phyloP scores from a whole-genome alignment of 2,113 vertebrate species.

The Oncorhynchus masou region DNA sequence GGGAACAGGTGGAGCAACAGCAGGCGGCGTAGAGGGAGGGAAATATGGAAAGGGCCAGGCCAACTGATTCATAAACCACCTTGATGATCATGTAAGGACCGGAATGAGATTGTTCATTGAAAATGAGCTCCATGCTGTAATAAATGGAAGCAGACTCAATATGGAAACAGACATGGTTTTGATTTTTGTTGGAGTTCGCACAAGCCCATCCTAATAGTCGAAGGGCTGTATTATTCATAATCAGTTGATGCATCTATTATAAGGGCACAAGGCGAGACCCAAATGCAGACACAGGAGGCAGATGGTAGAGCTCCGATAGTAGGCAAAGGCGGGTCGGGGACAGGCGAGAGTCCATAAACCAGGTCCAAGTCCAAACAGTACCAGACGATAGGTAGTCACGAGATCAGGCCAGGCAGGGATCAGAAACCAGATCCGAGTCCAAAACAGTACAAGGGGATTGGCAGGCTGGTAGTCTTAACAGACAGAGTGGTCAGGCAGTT shows the following conservation, averaged over 20 bases:
- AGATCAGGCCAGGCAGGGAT: no score
- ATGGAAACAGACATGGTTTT: conserved; percentile 8
- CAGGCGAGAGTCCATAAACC: no score
- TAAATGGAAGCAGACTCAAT: background rate
- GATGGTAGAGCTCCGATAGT: no score
- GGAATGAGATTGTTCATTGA: background rate
- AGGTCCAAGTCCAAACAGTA: no score
- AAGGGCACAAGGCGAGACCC: no score
- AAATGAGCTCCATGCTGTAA: conserved; percentile 21
- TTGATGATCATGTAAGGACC: conserved; percentile 42
- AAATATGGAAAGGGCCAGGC: conserved; percentile 15
- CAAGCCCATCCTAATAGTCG: background rate
- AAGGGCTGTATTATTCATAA: conserved; percentile 3
- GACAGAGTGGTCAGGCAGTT: no score
- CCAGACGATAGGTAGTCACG: no score
- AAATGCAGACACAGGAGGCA: no score
- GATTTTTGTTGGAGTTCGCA: background rate
- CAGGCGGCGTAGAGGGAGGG: conserved; percentile 45
- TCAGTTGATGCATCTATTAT: background rate
- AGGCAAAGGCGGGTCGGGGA: no score
- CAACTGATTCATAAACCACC: conserved; percentile 34
- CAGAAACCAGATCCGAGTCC: no score
- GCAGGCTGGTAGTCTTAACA: no score
- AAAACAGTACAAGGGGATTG: no score
- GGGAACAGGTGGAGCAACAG: conserved; percentile 66